These are phyloP conservation scores for Discoglossus pictus DNA, from an alignment of 2,797 vertebrate genomes.

Conservation along the genomic window DNA sequence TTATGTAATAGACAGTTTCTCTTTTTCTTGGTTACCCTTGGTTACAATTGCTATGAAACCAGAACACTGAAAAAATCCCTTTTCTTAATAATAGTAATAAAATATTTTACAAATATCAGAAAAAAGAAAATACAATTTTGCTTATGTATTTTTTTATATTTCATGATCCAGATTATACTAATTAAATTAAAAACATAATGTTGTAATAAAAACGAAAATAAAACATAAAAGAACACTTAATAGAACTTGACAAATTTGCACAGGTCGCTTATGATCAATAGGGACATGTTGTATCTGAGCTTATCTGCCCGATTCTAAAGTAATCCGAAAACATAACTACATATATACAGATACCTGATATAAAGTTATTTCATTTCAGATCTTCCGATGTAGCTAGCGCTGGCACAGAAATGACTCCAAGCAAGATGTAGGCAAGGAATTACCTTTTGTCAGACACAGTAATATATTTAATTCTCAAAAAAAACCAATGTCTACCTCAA, in stretches of 20 bases:
- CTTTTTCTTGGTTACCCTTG: slow-evolving; percentile 1
- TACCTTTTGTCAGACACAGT: too few species aligned
- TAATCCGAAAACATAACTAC: too few species aligned
- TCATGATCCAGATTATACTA: not conserved
- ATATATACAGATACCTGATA: too few species aligned
- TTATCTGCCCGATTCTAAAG: not conserved
- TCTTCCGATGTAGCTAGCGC: too few species aligned
- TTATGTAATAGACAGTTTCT: not conserved
- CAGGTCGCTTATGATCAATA: not conserved
- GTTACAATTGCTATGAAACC: slow-evolving; percentile 11
- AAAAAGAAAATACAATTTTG: not conserved
- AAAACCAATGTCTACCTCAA: too few species aligned
- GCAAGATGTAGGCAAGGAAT: too few species aligned
- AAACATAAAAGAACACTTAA: too few species aligned
- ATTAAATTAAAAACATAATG: not conserved
- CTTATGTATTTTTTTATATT: not conserved
- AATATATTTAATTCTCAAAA: too few species aligned
- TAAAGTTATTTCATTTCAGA: too few species aligned
- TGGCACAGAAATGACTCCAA: too few species aligned
- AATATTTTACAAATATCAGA: not conserved
- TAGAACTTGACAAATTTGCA: not conserved
- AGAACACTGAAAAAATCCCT: not conserved
- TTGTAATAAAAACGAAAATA: too few species aligned
- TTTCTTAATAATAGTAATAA: too few species aligned
- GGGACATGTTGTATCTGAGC: not conserved